Base-by-base conservation (phyloP, 2,113 vertebrate species). In the Nipponia nippon region DNA sequence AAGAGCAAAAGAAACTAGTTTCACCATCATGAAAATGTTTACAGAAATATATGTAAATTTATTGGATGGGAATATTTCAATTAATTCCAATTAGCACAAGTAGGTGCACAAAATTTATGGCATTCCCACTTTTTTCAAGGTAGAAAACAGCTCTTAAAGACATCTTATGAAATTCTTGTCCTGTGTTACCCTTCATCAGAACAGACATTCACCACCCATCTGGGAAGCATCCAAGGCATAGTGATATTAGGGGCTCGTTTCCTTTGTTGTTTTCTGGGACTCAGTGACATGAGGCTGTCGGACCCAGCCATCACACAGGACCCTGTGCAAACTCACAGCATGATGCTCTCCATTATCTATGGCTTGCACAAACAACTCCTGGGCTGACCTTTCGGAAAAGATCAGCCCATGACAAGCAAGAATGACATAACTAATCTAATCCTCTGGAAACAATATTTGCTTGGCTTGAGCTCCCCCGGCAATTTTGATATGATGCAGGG, bases 331-430 rank as follows among this genome's bases (percentile, higher is more conserved):
- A 61, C 53, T 27, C 73, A 34, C 29, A 32, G 66, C 50, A 9
- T 2, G 71, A 17, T 59, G 42, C 47, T 58, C 32, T 5, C 72
- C 12, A 5, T 94, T 89, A 89, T 95, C 95, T 96, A 34, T 69
- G 47, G 21, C 61, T 76, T 82, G 88, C 93, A 95, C 93, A 94
- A 87, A 85, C 71, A 75, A 2, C 86, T 78, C 83, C 90, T 42
- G 61, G 73, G 72, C 88, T 92, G 92, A 65, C 56, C 93, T 93
- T 65, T 77, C 53, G 2, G 32, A 53, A 46, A 50, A 69, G 40
- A 47, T 15, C 71, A 76, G 26, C 70, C 92, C 56, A 62, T 32
- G 67, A 83, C 71, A 7, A 70, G 71, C 82, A 87, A 63, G 70
- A 86, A 36, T 53, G 88, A 49, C 83, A 90, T 47, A 65, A 83